Evolutionary conservation across 1,140 invertebrate genomes (phyloP), one percentile per base, ranked within the genome.

Genomic region (Stegodyphus dumicola): DNA sequence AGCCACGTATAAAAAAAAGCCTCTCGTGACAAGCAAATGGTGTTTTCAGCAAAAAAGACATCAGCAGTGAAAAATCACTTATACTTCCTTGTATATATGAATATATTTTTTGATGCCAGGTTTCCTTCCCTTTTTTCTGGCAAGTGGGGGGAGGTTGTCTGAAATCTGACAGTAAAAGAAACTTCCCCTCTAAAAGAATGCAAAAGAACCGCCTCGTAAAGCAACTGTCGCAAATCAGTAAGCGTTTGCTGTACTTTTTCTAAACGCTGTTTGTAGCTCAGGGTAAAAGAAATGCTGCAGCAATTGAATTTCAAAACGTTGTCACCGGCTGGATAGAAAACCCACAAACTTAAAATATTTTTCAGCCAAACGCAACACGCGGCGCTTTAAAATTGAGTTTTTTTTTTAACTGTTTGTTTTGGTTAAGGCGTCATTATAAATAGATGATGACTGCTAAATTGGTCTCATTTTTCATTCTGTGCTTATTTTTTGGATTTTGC

Each of bases 271-370:
- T 70, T 6, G 11, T n/a, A 70, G 15, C 48, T 33, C 7, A 70
- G 67, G 18, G 0, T 13, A 70, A 48, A 70, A 70, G 17, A 48
- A 70, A n/a, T 70, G 17, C 48, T 70, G 51, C 11, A 70, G 66
- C 67, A 80, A 71, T 80, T 80, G 78, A 80, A 80, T 80, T 80
- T 80, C 78, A 80, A 80, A 80, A 80, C 33, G 33, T 33, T 33
- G 33, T 33, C 33, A 33, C 33, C 33, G 33, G 33, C 33, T 33
- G 33, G 1, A 3, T 33, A 33, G 33, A 33, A 3, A 33, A 33
- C 33, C 33, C 33, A 33, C 33, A 33, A 33, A 33, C 33, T 33
- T 33, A 33, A 33, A 33, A 33, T 33, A 33, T 33, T 33, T 33
- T 33, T 33, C 33, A 33, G 33, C 1, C 33, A 33, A 33, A 33